Percentiles rank a stretch among this genome's conserved stretches.
Conservation (phyloP, 2,113 vertebrate species). For the Bos javanicus region DNA sequence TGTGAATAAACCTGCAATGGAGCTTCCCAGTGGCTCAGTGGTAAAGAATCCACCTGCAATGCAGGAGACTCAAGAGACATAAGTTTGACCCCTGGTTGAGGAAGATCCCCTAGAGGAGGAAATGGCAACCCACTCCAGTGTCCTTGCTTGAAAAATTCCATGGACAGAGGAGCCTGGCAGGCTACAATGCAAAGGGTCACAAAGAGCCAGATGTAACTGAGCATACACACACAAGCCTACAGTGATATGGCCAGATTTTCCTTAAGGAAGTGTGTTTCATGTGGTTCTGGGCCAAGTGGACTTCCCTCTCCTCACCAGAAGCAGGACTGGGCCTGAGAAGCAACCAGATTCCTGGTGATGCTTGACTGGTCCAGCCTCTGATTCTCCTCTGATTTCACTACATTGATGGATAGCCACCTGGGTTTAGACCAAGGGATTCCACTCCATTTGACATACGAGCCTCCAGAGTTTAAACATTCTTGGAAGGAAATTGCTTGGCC, state of each 20-base stretch:
- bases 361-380: background rate
- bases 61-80: background rate
- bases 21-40: background rate
- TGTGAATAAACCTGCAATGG: background rate
- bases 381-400: background rate
- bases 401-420: background rate
- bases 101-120: background rate
- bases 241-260: background rate
- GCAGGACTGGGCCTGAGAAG: background rate
- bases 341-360: background rate
- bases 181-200: background rate
- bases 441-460: background rate
- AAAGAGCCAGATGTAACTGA: background rate
- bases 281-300: background rate
- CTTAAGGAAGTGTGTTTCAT: background rate
- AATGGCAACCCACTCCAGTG: background rate
- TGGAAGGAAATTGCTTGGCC: conserved; percentile 22
- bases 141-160: background rate
- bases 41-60: background rate
- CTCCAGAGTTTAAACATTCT: conserved; percentile 20
- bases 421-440: background rate
- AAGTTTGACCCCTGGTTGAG: background rate
- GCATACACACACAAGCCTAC: background rate
- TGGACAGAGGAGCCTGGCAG: background rate
- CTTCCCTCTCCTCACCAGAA: background rate